These are phyloP conservation scores for Leptosomus discolor DNA, from an alignment of 2,113 vertebrate genomes.

Conservation along the genomic window DNA sequence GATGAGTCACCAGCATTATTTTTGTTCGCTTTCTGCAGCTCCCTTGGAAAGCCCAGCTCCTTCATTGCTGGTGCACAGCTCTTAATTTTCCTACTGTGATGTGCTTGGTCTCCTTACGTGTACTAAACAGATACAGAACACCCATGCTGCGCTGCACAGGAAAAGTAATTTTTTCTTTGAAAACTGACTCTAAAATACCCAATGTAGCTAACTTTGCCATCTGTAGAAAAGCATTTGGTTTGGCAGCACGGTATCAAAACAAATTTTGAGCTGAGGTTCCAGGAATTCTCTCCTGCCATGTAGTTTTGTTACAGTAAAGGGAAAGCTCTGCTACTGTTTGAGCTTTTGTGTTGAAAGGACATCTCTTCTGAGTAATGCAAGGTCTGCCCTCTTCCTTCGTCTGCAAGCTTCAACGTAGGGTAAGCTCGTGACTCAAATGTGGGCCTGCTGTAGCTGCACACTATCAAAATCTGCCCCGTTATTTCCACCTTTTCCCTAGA, in stretches of 20 bases:
- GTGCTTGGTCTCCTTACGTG: neutral
- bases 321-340: neutral
- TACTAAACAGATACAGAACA: neutral
- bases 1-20: neutral
- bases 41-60: neutral
- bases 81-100: neutral
- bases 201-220: neutral
- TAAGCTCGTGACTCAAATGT: neutral
- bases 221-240: neutral
- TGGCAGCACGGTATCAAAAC: neutral
- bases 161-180: neutral
- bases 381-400: neutral
- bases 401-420: rapidly evolving
- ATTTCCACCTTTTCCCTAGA: neutral
- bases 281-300: neutral
- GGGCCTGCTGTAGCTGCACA: neutral
- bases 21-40: neutral
- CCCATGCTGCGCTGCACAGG: neutral
- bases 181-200: neutral
- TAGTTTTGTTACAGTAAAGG: neutral
- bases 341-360: neutral
- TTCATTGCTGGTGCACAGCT: neutral
- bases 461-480: neutral
- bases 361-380: neutral
- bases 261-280: neutral